Evolutionary conservation across 2,113 vertebrate genomes (phyloP).

Genomic region (Corythornis vintsioides): DNA sequence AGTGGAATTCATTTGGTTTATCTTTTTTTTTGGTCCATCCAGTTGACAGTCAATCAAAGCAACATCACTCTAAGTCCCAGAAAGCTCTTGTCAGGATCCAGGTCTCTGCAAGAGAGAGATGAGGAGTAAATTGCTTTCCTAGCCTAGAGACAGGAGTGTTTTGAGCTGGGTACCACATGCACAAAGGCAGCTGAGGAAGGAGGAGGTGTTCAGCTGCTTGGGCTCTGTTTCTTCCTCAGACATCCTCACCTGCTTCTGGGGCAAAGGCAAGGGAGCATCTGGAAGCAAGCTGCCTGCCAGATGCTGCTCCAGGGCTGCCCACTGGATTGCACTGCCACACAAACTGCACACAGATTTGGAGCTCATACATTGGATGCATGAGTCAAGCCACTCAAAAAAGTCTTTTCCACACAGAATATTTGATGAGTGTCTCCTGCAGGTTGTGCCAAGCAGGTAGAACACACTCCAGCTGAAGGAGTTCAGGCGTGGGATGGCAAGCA

Average conservation of each 20-base stretch:
- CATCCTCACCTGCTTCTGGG: neutral
- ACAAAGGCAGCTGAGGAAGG: neutral
- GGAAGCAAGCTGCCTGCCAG: neutral
- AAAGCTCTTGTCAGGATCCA: neutral
- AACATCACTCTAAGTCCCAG: neutral
- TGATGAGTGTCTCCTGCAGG: neutral
- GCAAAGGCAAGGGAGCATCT: neutral
- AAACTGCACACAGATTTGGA: neutral
- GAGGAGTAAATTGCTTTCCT: neutral
- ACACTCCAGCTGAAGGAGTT: neutral
- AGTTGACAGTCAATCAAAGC: neutral
- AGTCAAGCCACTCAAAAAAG: neutral
- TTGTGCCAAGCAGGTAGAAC: neutral
- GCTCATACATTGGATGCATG: neutral
- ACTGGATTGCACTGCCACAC: neutral
- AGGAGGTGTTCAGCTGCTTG: rapidly evolving
- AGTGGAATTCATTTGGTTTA: neutral
- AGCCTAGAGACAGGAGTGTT: neutral
- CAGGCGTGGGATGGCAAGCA: neutral
- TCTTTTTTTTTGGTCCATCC: neutral
- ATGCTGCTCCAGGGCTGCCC: neutral
- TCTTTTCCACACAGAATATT: neutral
- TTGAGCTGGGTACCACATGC: neutral
- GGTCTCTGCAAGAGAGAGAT: neutral
- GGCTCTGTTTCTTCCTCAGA: neutral